These are phyloP conservation scores for Subacronicta megacephala DNA, from an alignment of 2,888 invertebrate genomes.

Conservation along the genomic window DNA sequence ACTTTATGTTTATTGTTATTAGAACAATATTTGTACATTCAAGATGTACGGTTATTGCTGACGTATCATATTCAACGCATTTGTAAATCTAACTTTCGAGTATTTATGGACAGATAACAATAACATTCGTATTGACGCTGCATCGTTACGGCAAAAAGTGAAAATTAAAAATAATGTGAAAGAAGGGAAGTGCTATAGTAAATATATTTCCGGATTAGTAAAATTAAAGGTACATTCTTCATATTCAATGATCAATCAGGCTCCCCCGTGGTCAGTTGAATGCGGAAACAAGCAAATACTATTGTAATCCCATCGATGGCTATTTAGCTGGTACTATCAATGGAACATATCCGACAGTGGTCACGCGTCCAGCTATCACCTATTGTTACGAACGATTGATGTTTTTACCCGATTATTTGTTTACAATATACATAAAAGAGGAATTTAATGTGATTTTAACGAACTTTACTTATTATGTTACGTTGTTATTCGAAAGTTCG, in stretches of 20 bases:
- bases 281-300: conserved; percentile 65
- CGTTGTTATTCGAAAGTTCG: too few relatives aligned
- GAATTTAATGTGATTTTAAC: conserved; percentile 70
- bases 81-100: conserved; percentile 49
- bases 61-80: conserved; percentile 66
- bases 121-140: conserved; percentile 6
- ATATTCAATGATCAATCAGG: conserved; percentile 76
- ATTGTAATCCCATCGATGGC: conserved; percentile 70
- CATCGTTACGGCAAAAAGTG: conserved; percentile 39
- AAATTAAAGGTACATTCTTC: conserved; percentile 81
- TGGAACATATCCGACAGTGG: conserved; percentile 49
- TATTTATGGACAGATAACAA: conserved; percentile 39
- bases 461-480: conserved; percentile 55
- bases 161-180: conserved; percentile 49
- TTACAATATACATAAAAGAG: conserved; percentile 64
- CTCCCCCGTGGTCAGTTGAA: conserved; percentile 74
- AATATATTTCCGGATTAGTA: conserved; percentile 61
- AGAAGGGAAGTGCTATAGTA: conserved; percentile 35
- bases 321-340: conserved; percentile 65
- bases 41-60: conserved; percentile 84
- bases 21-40: conserved; percentile 87
- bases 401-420: conserved; percentile 63
- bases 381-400: conserved; percentile 65
- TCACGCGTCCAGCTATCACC: conserved; percentile 62
- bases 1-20: conserved; percentile 88